Evolutionary conservation across 2,113 vertebrate species (phyloP).

Genomic region (Clupea harengus): DNA sequence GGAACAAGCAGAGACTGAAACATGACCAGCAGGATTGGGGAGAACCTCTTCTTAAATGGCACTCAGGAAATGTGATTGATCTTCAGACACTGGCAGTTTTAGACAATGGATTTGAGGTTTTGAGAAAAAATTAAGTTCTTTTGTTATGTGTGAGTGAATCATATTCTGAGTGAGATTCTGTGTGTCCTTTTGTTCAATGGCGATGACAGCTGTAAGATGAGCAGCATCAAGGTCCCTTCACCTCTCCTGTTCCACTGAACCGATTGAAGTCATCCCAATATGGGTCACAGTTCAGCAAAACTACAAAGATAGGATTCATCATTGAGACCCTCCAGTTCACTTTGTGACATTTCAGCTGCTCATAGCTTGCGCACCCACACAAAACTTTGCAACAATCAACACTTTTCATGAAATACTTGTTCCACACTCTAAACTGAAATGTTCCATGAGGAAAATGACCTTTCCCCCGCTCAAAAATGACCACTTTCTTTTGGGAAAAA

Average conservation of each 20-base stretch:
- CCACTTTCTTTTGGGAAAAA: background rate
- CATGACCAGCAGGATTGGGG: background rate
- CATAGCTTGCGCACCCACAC: constrained; percentile 5
- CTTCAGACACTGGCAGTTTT: background rate
- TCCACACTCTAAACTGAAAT: constrained; percentile 6
- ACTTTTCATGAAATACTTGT: background rate
- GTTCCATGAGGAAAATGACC: constrained; percentile 14
- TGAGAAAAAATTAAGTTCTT: background rate
- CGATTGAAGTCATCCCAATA: constrained; percentile 44
- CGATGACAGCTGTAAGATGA: background rate
- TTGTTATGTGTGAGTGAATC: background rate
- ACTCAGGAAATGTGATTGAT: background rate
- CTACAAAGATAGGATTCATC: constrained; percentile 13
- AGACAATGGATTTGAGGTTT: background rate
- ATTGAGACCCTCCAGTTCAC: background rate
- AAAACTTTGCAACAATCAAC: background rate
- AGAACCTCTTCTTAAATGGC: background rate
- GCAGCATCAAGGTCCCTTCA: background rate
- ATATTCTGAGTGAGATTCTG: background rate
- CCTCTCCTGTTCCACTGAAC: background rate
- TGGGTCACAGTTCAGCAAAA: background rate
- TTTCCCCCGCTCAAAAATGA: background rate
- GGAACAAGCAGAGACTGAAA: background rate
- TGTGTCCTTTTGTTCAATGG: too few relatives aligned
- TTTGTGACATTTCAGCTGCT: background rate